phyloP scores from a whole-genome alignment of 2,888 invertebrate genomes.

The Seira musarum region DNA sequence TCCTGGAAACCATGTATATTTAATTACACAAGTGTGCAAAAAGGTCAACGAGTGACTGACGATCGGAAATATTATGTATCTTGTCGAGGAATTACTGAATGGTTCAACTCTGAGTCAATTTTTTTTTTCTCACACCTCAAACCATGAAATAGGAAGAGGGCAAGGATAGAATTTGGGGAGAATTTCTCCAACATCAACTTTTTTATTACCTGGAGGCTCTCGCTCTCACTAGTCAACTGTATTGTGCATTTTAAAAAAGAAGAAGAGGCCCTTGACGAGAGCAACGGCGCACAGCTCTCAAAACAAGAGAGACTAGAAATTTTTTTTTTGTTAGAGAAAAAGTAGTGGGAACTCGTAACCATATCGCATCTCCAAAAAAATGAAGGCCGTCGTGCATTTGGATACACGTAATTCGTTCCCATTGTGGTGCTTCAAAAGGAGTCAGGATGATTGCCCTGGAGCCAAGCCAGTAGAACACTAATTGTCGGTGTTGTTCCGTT shows the following conservation, averaged over 20 bases:
- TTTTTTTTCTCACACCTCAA: not conserved
- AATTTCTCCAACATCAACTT: not conserved
- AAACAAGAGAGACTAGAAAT: not conserved
- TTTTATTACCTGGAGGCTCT: conserved; percentile 1
- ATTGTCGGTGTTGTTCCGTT: conserved; percentile 55
- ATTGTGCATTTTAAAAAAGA: not conserved
- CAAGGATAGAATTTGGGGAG: not conserved
- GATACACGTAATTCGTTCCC: not conserved
- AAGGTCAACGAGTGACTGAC: conserved; percentile 42
- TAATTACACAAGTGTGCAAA: conserved; percentile 54
- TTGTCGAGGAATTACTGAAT: not conserved
- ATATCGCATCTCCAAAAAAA: conserved; percentile 14
- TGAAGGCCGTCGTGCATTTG: not conserved
- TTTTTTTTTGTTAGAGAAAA: not conserved
- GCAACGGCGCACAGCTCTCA: conserved; percentile 8
- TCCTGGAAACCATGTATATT: not conserved
- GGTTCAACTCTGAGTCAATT: no score
- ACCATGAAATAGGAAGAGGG: not conserved
- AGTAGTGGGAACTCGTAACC: not conserved
- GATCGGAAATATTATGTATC: not conserved
- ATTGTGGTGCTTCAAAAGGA: not conserved
- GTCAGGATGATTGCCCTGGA: conserved; percentile 28
- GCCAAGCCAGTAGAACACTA: conserved; percentile 44
- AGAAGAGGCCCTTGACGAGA: conserved; percentile 54
- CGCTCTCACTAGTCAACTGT: not conserved